These are phyloP conservation scores for Sebastes iracundus DNA, from an alignment of 2,797 vertebrate genomes.

Conservation along the genomic window DNA sequence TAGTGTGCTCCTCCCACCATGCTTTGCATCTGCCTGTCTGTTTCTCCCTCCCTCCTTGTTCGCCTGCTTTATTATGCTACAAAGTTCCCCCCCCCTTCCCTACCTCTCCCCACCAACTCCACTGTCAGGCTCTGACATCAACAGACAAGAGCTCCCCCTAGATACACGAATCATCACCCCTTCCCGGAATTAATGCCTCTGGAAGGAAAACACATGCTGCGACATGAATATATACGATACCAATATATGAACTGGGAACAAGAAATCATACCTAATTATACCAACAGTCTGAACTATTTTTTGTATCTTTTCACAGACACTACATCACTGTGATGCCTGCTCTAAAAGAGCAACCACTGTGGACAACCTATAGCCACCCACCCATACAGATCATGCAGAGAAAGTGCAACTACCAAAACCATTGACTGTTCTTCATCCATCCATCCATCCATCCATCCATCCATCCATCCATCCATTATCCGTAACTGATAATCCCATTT, in stretches of 20 bases:
- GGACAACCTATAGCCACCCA: not conserved
- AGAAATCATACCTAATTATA: not conserved
- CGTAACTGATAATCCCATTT: too few relatives aligned
- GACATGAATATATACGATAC: not conserved
- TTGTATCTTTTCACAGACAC: not conserved
- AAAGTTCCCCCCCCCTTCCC: not conserved
- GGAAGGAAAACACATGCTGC: not conserved
- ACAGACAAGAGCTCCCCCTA: slow-evolving; percentile 75
- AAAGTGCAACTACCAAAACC: not conserved
- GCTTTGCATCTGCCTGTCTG: slow-evolving; percentile 22
- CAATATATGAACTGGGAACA: not conserved
- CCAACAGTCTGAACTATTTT: not conserved
- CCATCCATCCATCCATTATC: too few relatives aligned
- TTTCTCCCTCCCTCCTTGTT: slow-evolving; percentile 14
- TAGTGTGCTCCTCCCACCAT: slow-evolving; percentile 25
- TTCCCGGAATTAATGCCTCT: not conserved
- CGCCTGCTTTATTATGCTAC: slow-evolving; percentile 24
- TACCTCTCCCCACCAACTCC: not conserved
- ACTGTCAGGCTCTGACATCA: slow-evolving; percentile 58
- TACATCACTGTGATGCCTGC: not conserved
- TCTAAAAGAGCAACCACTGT: not conserved
- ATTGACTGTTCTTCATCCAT: not conserved
- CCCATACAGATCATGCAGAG: not conserved
- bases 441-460: too few relatives aligned
- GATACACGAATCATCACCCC: slow-evolving; percentile 44